Conservation (phyloP, 2,888 invertebrate genomes). For the Aethes cnicana region DNA sequence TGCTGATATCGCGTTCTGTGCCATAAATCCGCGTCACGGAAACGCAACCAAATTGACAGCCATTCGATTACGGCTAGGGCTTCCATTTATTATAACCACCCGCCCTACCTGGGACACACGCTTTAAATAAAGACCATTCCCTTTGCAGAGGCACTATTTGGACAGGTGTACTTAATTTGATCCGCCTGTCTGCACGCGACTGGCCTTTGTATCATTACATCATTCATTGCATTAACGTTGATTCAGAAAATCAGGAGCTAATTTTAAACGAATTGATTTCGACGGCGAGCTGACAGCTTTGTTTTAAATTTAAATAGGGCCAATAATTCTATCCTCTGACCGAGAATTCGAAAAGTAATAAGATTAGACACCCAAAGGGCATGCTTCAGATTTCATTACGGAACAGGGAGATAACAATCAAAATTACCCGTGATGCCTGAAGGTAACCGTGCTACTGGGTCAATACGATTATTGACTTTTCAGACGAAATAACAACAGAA, state of each 20-base stretch:
- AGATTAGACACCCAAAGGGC: background rate
- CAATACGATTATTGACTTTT: too few species aligned
- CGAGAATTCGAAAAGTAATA: background rate
- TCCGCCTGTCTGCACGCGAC: background rate
- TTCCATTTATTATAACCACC: slow-evolving; percentile 36
- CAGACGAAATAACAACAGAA: background rate
- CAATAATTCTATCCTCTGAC: background rate
- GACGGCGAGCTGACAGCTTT: background rate
- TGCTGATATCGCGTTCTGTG: slow-evolving; percentile 47
- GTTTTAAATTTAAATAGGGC: background rate
- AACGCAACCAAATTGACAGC: slow-evolving; percentile 56
- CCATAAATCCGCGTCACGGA: slow-evolving; percentile 62
- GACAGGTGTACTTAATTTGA: slow-evolving; percentile 11
- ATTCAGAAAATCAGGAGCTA: background rate
- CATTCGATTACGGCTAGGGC: slow-evolving; percentile 52
- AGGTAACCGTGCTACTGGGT: too few species aligned
- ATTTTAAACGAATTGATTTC: slow-evolving; percentile 3
- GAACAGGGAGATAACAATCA: too few species aligned
- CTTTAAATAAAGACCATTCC: slow-evolving; percentile 16
- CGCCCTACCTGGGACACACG: slow-evolving; percentile 26
- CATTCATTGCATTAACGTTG: background rate
- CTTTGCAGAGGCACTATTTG: slow-evolving; percentile 11
- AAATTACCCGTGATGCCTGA: too few species aligned
- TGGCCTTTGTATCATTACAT: background rate
- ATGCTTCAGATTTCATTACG: background rate